Evolutionary conservation across 2,113 vertebrate genomes (phyloP).

Genomic region (Connochaetes taurinus): DNA sequence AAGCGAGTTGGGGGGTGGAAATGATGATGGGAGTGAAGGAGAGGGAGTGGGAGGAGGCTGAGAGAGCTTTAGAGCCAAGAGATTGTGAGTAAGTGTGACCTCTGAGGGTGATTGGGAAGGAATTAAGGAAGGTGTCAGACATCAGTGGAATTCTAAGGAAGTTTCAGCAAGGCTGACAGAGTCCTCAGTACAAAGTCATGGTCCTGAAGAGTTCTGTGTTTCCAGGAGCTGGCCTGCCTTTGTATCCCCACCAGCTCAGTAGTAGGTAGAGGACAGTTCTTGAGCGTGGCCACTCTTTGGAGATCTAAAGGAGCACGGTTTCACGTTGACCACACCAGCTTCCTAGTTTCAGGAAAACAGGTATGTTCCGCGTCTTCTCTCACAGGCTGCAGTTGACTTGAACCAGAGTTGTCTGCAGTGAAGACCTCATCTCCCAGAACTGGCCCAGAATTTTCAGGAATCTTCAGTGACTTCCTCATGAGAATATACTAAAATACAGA

Average conservation of each 20-base stretch:
- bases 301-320: neutral
- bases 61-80: neutral
- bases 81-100: neutral
- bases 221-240: neutral
- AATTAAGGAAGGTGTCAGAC: neutral
- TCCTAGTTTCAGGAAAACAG: neutral
- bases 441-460: neutral
- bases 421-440: neutral
- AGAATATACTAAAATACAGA: neutral
- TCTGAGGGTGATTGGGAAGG: neutral
- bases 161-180: neutral
- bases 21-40: neutral
- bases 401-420: neutral
- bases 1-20: neutral
- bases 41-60: neutral
- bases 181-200: neutral
- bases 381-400: neutral
- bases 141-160: neutral
- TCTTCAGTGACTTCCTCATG: neutral
- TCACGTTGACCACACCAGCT: neutral
- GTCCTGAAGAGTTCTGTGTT: neutral
- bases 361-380: neutral
- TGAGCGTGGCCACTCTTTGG: neutral
- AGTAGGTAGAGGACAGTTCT: neutral
- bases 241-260: neutral